These are phyloP conservation scores for Lordiphosa fenestrarum DNA, from an alignment of 2,888 invertebrate species.

Conservation along the genomic window DNA sequence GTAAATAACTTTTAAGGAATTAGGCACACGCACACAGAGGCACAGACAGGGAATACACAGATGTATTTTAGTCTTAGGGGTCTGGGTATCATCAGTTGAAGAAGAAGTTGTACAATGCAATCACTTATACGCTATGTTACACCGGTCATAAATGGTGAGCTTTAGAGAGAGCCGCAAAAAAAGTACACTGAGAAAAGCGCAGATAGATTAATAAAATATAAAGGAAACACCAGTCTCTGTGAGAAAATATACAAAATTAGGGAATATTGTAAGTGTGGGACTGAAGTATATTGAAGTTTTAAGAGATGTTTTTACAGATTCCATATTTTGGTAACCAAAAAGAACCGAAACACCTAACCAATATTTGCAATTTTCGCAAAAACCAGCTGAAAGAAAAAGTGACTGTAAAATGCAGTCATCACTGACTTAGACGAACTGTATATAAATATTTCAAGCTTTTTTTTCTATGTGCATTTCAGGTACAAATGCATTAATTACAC, in stretches of 20 bases:
- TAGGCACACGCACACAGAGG: conserved; percentile 52
- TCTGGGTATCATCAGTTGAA: conserved; percentile 12
- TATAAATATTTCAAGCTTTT: neutral
- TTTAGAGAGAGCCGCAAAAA: neutral
- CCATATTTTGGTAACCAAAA: too few relatives aligned
- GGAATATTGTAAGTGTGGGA: too few relatives aligned
- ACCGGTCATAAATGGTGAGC: conserved; percentile 25
- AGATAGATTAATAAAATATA: too few relatives aligned
- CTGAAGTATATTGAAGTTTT: too few relatives aligned
- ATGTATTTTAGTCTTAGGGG: conserved; percentile 8
- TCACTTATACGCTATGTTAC: conserved; percentile 70
- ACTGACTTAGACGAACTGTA: conserved; percentile 3
- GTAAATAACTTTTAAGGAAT: conserved; percentile 73
- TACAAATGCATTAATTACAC: conserved; percentile 61
- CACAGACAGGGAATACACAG: conserved; percentile 15
- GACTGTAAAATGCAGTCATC: conserved; percentile 4
- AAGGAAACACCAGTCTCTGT: too few relatives aligned
- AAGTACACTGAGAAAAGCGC: neutral
- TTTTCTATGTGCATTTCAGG: conserved; percentile 26
- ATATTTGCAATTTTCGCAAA: too few relatives aligned
- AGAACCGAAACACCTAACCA: too few relatives aligned
- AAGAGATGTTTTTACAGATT: too few relatives aligned
- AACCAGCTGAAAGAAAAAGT: neutral
- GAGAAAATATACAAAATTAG: too few relatives aligned
- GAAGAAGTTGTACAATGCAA: conserved; percentile 48